Conservation (phyloP, 64 coral and sea anemone species). For the Pocillopora damicornis region DNA sequence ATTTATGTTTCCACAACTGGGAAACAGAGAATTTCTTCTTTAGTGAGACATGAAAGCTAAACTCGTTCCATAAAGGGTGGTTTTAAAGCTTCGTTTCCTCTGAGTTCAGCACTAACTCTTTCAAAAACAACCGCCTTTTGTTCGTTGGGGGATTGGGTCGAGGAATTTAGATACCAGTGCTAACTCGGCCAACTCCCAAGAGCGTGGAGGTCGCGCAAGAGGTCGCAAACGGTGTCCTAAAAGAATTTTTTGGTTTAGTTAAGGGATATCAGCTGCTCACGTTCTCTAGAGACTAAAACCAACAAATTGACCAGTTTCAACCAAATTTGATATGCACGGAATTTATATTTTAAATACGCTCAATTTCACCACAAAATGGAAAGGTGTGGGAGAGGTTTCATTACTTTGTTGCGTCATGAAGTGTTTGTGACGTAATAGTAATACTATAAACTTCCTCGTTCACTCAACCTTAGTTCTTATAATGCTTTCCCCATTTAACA, state of each 20-base stretch:
- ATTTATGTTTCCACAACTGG: not conserved
- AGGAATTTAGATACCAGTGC: not conserved
- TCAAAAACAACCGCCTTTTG: conserved; percentile 27
- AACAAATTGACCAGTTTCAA: too few species aligned
- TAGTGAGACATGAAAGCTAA: not conserved
- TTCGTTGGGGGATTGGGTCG: not conserved
- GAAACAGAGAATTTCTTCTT: not conserved
- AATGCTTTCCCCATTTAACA: conserved; percentile 9
- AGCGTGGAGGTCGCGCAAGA: too few species aligned
- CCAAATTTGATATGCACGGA: too few species aligned
- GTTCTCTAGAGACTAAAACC: too few species aligned
- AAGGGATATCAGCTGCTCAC: too few species aligned
- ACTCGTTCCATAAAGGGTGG: not conserved
- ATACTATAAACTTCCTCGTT: too few species aligned
- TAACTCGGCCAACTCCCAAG: not conserved
- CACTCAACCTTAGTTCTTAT: not conserved
- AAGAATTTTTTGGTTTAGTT: too few species aligned
- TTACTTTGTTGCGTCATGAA: too few species aligned
- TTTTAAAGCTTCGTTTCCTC: not conserved
- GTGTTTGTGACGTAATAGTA: not conserved
- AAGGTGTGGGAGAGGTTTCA: too few species aligned
- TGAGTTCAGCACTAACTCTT: not conserved
- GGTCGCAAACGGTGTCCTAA: too few species aligned
- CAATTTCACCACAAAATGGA: too few species aligned
- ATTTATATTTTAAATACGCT: too few species aligned